Evolutionary conservation across 1,140 invertebrate genomes (phyloP), one percentile per base, ranked within the genome.

Genomic region (Cheumatopsyche charites): DNA sequence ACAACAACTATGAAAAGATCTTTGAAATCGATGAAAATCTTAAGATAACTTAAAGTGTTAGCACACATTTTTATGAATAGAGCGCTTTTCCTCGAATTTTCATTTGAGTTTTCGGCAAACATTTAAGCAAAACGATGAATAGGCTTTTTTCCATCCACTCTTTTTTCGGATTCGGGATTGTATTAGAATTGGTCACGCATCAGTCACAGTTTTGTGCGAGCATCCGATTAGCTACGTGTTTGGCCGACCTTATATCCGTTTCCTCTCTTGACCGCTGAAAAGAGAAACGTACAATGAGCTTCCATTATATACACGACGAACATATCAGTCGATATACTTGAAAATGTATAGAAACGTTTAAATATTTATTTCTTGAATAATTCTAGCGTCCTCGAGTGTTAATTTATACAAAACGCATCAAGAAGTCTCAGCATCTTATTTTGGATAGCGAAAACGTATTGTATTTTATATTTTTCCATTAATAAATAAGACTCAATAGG

Each of bases 171-270:
- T 25, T 66, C 47, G 6, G 25, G 43, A 41, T 66, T 45, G 19
- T 66, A 45, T 66, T 47, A 41, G 15, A 66, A 66, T 66, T 66
- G 63, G 19, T 26, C 45, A 66, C 3, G 63, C 42, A 47, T 66
- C 45, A 65, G 62, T 65, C 62, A 65, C 29, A 65, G 41, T 45
- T 65, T 62, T 62, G 23, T 36, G 58, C n/a, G 58, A 62, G 58
- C 58, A 42, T 42, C 23, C 23, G 63, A 66, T 66, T 49, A 66
- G 42, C 43, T n/a, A 13, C 63, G 29, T 68, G 66, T 25, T 68
- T 43, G 25, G 9, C 47, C 47, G 29, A 68, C 47, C 66, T 29
- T 36, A 55, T 21, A 68, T 68, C 66, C 66, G 66, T 68, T 68
- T 68, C 66, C 66, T 68, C 26, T 58, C 55, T 36, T 36, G 19